Percentiles rank a stretch among this genome's conserved stretches.
These are phyloP conservation scores for Seriola aureovittata DNA, from an alignment of 2,113 vertebrate genomes.

Conservation along the genomic window DNA sequence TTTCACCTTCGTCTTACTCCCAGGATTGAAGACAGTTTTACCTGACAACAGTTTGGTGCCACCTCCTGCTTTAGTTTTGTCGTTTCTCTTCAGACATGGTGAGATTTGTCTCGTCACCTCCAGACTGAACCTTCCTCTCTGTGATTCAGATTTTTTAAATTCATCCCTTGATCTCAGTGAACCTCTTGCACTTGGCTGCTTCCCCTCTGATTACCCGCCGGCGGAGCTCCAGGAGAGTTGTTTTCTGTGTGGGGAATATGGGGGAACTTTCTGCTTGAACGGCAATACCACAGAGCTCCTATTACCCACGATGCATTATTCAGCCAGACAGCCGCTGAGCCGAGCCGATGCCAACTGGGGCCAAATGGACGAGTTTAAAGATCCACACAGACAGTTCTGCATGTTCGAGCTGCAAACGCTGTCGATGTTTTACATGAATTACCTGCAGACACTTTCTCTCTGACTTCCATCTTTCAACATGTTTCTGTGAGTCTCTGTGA, in stretches of 20 bases:
- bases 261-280: slow-evolving; percentile 40
- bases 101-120: neutral
- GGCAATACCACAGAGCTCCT: slow-evolving; percentile 41
- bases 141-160: neutral
- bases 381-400: neutral
- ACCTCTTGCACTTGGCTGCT: neutral
- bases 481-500: too few species aligned
- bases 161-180: slow-evolving; percentile 10
- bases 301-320: slow-evolving; percentile 58
- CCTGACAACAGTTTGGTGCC: too few species aligned
- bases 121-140: neutral
- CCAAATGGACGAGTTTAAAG: slow-evolving; percentile 13
- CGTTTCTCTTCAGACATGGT: too few species aligned
- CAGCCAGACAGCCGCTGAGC: slow-evolving; percentile 17
- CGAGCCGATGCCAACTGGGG: neutral
- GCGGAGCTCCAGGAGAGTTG: slow-evolving; percentile 1
- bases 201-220: neutral
- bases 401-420: slow-evolving; percentile 6
- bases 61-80: too few species aligned
- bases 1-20: too few species aligned
- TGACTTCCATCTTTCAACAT: too few species aligned
- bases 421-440: neutral
- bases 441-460: neutral
- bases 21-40: too few species aligned
- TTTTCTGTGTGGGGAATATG: slow-evolving; percentile 14